Evolutionary conservation across 2,888 invertebrate species (phyloP).

Genomic region (Byasa hedistus): DNA sequence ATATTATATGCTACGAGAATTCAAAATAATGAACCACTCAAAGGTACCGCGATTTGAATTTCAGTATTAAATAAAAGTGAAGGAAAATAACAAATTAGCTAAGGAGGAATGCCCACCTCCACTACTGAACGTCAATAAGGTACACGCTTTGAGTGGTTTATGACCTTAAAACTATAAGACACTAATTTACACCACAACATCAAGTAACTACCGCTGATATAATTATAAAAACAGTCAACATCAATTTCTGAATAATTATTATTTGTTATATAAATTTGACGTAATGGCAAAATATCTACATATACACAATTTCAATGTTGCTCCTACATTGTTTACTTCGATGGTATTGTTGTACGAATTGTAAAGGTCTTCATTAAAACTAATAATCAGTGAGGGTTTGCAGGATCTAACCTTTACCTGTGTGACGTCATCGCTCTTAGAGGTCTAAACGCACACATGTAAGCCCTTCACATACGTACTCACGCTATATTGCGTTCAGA

Average conservation of each 20-base stretch:
- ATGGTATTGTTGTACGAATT: constrained; percentile 55
- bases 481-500: constrained; percentile 56
- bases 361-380: constrained; percentile 50
- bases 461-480: constrained; percentile 45
- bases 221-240: constrained; percentile 81
- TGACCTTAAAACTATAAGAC: constrained; percentile 73
- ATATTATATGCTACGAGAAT: constrained; percentile 73
- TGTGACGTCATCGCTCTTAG: constrained; percentile 14
- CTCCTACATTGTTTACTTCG: constrained; percentile 54
- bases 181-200: constrained; percentile 81
- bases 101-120: constrained; percentile 23
- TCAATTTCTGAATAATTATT: constrained; percentile 77
- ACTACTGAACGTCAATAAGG: constrained; percentile 18
- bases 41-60: constrained; percentile 45
- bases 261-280: constrained; percentile 73
- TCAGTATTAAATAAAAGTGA: constrained; percentile 31
- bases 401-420: constrained; percentile 12
- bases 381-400: constrained; percentile 33
- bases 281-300: constrained; percentile 78
- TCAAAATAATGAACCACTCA: constrained; percentile 72
- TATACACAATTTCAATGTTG: constrained; percentile 64
- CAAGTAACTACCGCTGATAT: constrained; percentile 79
- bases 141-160: constrained; percentile 66
- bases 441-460: constrained; percentile 16
- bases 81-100: constrained; percentile 10